phyloP scores from a whole-genome alignment of 2,888 invertebrate species.

The Eustalomyia histrio region DNA sequence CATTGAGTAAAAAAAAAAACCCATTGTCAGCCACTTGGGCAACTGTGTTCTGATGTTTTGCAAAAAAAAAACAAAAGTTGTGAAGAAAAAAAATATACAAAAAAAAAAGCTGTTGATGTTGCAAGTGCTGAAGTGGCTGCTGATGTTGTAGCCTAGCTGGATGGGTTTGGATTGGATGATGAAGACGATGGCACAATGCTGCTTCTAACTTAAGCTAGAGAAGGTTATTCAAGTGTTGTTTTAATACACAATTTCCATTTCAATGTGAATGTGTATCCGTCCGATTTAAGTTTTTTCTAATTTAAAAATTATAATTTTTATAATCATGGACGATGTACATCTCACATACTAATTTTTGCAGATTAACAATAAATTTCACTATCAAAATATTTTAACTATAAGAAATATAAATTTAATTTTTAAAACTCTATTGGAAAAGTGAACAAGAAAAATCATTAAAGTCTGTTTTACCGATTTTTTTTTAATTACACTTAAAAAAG shows the following conservation, averaged over 20 bases:
- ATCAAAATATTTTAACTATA: no score
- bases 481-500: no score
- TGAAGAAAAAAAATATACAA: slow-evolving; percentile 22
- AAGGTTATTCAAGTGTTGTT: slow-evolving; percentile 3
- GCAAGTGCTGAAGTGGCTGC: slow-evolving; percentile 58
- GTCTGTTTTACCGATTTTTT: no score
- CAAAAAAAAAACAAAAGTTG: slow-evolving; percentile 11
- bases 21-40: slow-evolving; percentile 60
- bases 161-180: neutral
- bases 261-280: no score
- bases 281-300: no score
- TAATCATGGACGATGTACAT: no score
- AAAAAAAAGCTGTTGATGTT: slow-evolving; percentile 49
- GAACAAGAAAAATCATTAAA: no score
- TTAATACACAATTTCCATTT: neutral
- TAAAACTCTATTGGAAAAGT: no score
- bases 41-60: slow-evolving; percentile 45
- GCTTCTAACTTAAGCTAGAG: neutral
- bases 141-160: slow-evolving; percentile 36
- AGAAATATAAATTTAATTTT: no score
- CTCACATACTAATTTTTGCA: no score
- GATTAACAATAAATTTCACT: no score
- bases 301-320: no score
- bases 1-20: slow-evolving; percentile 40
- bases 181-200: neutral